phyloP scores from a whole-genome alignment of 2,113 vertebrate genomes.

The Lontra canadensis region DNA sequence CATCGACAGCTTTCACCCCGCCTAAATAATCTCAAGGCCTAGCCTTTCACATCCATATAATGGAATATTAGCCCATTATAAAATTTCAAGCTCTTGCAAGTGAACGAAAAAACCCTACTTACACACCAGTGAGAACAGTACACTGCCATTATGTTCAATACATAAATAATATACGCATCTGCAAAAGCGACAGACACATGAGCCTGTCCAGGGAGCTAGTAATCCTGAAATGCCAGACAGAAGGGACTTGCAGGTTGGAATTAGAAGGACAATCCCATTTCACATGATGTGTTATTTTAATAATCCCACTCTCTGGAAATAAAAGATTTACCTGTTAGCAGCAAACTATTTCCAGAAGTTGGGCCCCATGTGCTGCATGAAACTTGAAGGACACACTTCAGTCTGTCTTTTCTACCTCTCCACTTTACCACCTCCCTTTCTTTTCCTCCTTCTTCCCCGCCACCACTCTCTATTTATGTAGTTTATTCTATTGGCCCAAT shows the following conservation, averaged over 20 bases:
- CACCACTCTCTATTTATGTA: no score
- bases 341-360: not conserved
- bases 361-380: not conserved
- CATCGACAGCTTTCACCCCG: not conserved
- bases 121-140: not conserved
- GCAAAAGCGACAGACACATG: not conserved
- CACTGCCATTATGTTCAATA: not conserved
- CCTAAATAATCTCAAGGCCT: not conserved
- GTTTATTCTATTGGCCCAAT: not conserved
- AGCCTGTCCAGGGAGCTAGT: not conserved
- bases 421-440: not conserved
- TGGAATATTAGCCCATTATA: not conserved
- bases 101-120: not conserved
- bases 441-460: no score
- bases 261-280: not conserved
- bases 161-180: not conserved
- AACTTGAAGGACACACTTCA: not conserved
- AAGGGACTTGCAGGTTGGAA: not conserved
- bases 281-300: not conserved
- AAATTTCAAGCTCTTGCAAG: not conserved
- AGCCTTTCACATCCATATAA: not conserved
- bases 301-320: not conserved
- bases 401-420: not conserved
- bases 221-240: not conserved
- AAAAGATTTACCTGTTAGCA: not conserved